phyloP scores from a whole-genome alignment of 1,140 invertebrate species.

The Zaprionus davidi region DNA sequence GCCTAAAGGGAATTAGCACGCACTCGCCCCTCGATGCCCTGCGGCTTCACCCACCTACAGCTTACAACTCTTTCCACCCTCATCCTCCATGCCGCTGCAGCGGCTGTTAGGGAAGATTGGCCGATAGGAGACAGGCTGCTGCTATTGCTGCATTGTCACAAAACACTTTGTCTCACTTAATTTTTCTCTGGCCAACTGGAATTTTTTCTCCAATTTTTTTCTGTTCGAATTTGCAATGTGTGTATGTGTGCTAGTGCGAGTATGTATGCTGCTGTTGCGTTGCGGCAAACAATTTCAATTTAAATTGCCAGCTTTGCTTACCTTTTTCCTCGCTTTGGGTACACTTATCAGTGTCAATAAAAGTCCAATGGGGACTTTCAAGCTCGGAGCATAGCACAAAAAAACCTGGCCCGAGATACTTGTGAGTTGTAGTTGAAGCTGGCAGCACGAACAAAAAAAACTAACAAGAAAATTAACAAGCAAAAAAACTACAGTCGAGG shows the following conservation, averaged over 20 bases:
- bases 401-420: constrained; percentile 45
- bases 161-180: constrained; percentile 82
- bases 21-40: constrained; percentile 46
- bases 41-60: constrained; percentile 10
- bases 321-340: constrained; percentile 73
- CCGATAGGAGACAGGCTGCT: constrained; percentile 2
- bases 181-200: constrained; percentile 63
- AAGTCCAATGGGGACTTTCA: constrained; percentile 64
- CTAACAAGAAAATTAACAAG: constrained; percentile 1
- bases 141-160: constrained; percentile 64
- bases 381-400: constrained; percentile 34
- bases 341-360: constrained; percentile 83
- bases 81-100: neutral
- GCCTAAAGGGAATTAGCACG: constrained; percentile 77
- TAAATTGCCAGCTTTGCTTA: constrained; percentile 80
- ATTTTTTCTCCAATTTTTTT: constrained; percentile 49
- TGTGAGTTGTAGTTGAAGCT: constrained; percentile 12
- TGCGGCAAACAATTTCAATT: constrained; percentile 80
- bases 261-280: constrained; percentile 66
- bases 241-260: constrained; percentile 25
- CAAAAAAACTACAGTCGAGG: no score
- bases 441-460: constrained; percentile 24
- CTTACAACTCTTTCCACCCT: neutral
- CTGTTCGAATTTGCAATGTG: constrained; percentile 13
- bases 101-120: neutral